Percentiles rank a stretch among this genome's conserved stretches.
These are phyloP conservation scores for Allophyes oxyacanthae DNA, from an alignment of 2,888 invertebrate genomes.

Conservation along the genomic window DNA sequence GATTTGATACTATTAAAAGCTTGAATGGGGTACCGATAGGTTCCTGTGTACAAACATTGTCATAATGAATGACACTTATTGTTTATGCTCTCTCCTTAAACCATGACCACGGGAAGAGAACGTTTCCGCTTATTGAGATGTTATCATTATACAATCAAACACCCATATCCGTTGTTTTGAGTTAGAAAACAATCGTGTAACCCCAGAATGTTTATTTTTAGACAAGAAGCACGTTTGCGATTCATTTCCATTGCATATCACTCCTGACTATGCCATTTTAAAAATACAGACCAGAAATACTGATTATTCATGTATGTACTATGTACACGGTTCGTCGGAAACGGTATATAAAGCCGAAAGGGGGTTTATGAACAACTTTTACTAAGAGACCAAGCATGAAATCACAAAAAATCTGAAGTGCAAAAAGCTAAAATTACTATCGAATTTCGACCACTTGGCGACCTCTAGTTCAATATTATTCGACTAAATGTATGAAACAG, in stretches of 20 bases:
- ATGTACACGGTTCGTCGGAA: too few species aligned
- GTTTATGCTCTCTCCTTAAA: slow-evolving; percentile 57
- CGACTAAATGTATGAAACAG: too few species aligned
- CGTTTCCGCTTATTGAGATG: slow-evolving; percentile 64
- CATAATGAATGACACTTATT: slow-evolving; percentile 61
- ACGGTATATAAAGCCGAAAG: too few species aligned
- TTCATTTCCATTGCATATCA: slow-evolving; percentile 46
- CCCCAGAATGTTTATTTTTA: slow-evolving; percentile 49
- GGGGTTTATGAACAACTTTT: too few species aligned
- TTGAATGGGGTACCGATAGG: slow-evolving; percentile 51
- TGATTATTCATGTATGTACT: slow-evolving; percentile 54
- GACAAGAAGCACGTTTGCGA: slow-evolving; percentile 45
- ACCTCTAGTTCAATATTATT: too few species aligned
- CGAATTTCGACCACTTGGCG: too few species aligned
- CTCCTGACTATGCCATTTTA: slow-evolving; percentile 35
- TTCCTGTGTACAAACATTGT: slow-evolving; percentile 68
- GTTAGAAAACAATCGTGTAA: slow-evolving; percentile 49
- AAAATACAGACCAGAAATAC: slow-evolving; percentile 43
- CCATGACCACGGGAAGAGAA: slow-evolving; percentile 63
- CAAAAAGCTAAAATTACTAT: too few species aligned
- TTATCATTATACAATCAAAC: slow-evolving; percentile 66
- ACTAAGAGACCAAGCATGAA: too few species aligned
- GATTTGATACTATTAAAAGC: slow-evolving; percentile 65
- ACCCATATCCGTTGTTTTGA: slow-evolving; percentile 63
- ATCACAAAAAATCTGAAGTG: too few species aligned